Base-by-base conservation (phyloP, 1,140 invertebrate species). In the Zaprionus africanus region DNA sequence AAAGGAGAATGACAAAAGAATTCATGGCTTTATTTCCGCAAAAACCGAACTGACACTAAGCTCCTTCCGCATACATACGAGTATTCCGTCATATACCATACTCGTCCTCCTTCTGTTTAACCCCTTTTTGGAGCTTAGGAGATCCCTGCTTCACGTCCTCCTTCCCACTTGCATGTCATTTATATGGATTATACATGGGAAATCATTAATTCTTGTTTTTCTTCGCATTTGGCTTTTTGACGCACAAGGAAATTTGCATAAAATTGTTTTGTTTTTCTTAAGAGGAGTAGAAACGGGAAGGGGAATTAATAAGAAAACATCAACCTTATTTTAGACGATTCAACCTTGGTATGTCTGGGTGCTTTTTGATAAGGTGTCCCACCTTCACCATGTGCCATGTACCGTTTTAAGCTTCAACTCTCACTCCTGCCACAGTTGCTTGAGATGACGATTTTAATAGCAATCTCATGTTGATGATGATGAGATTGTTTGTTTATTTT, bases 141-240 rank as follows among this genome's bases (percentile, higher is more conserved):
- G n/a, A 46, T 46, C 41, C 41, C 2, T 43, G 19, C 19, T 17
- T 46, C n/a, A 24, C 17, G 17, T 46, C 19, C 15, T 15, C 19
- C 59, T 66, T 68, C 51, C 28, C 46, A 46, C 64, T 60, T 60
- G 56, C 76, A 82, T 63, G 71, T 78, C 71, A 88, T 88, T 88
- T 88, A 72, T 88, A 90, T 90, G 76, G 84, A 90, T 88, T 88
- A 90, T 76, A 90, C 72, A 88, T 76, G 81, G 46, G 49, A 60
- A 84, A 90, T 88, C 81, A 90, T 88, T 88, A 88, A 90, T 88
- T 85, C 79, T 88, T 88, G 84, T 87, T 88, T 81, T 84, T 90
- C 81, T 76, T 81, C 56, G 68, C 71, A 61, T 88, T 87, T 79
- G 59, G 62, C 84, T 84, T 84, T 72, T 53, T 71, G 69, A 63